A percentile compares a stretch with the other conserved stretches of the same genome.
Evolutionary conservation across 2,113 vertebrate genomes (phyloP).

Genomic region (Sebastes schlegelii): DNA sequence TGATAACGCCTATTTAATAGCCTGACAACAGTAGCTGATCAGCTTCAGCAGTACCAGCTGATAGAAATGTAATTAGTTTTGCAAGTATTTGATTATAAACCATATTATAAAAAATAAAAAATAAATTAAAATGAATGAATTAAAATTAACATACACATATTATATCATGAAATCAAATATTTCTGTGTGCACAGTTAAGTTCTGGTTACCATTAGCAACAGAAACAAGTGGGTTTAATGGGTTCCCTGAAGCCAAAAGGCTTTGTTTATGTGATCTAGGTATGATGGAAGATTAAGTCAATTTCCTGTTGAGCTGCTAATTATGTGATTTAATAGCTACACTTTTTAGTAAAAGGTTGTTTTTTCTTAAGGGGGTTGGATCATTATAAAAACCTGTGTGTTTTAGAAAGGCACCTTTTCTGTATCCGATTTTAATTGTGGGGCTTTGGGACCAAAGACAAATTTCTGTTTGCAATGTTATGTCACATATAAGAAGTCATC

Average conservation of each 20-base stretch:
- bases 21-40: too few species aligned
- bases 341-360: not conserved
- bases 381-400: not conserved
- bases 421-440: not conserved
- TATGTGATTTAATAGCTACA: not conserved
- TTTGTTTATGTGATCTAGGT: not conserved
- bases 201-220: not conserved
- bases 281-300: not conserved
- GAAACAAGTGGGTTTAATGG: not conserved
- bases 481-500: not conserved
- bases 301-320: not conserved
- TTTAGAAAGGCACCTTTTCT: not conserved
- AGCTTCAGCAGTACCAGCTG: too few species aligned
- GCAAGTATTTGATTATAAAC: not conserved
- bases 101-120: too few species aligned
- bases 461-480: not conserved
- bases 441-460: not conserved
- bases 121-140: too few species aligned
- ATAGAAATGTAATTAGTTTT: not conserved
- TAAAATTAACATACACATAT: too few species aligned
- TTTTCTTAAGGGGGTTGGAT: not conserved
- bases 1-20: too few species aligned
- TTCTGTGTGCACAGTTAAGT: not conserved
- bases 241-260: not conserved
- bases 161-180: too few species aligned